Evolutionary conservation across 2,797 vertebrate genomes (phyloP).

Genomic region (Perodicticus potto): DNA sequence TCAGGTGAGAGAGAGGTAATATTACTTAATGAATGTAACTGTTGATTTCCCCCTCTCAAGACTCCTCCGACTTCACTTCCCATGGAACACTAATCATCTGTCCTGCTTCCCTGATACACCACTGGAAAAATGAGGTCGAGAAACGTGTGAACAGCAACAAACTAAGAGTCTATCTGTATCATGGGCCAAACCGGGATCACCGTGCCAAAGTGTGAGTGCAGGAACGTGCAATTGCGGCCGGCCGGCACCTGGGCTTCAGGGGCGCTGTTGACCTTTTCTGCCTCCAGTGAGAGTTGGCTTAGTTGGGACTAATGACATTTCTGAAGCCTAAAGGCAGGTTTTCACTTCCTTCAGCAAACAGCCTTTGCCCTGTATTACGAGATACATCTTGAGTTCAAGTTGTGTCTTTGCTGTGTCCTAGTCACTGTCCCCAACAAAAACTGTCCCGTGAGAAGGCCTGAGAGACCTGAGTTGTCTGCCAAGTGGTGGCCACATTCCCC

Average conservation of each 20-base stretch:
- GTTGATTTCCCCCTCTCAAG: slow-evolving; percentile 83
- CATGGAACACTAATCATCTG: slow-evolving; percentile 94
- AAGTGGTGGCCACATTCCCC: background rate
- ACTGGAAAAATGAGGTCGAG: slow-evolving; percentile 97
- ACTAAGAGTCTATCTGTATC: slow-evolving; percentile 94
- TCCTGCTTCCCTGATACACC: slow-evolving; percentile 96
- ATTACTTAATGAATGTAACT: slow-evolving; percentile 23
- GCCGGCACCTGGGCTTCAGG: background rate
- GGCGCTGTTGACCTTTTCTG: background rate
- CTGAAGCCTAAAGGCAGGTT: background rate
- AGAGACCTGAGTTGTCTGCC: background rate
- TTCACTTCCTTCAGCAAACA: background rate
- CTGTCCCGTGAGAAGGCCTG: background rate
- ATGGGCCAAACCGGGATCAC: slow-evolving; percentile 92
- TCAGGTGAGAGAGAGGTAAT: background rate
- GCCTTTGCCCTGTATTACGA: background rate
- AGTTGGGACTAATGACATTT: background rate
- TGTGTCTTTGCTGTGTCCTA: background rate
- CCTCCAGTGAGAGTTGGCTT: background rate
- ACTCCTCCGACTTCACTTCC: slow-evolving; percentile 88
- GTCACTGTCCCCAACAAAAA: background rate
- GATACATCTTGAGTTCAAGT: background rate
- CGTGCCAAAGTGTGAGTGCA: slow-evolving; percentile 90
- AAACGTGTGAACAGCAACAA: slow-evolving; percentile 87
- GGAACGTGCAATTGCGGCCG: rapidly evolving